phyloP scores from a whole-genome alignment of 2,888 invertebrate genomes.

The Nymphalis c-album region DNA sequence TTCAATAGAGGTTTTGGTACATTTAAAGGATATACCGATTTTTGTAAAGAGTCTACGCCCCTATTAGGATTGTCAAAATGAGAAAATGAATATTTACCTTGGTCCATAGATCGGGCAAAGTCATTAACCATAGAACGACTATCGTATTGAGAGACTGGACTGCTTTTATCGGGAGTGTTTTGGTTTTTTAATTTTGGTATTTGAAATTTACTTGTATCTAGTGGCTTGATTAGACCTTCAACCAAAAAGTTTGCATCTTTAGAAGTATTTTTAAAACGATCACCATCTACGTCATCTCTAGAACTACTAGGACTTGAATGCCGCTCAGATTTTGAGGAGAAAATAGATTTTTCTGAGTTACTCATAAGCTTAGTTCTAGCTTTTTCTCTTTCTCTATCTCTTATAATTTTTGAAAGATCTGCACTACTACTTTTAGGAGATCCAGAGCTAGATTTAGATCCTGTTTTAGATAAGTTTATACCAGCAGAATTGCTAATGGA shows the following conservation, averaged over 20 bases:
- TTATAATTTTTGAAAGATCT: constrained; percentile 80
- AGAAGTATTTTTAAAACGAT: constrained; percentile 82
- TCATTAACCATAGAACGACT: constrained; percentile 73
- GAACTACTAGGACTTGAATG: constrained; percentile 85
- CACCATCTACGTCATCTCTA: constrained; percentile 84
- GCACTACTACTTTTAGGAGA: constrained; percentile 83
- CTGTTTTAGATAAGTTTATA: constrained; percentile 73
- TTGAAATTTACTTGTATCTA: constrained; percentile 91
- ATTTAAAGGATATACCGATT: constrained; percentile 71
- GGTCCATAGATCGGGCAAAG: constrained; percentile 68
- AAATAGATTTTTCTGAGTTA: constrained; percentile 84
- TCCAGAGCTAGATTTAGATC: constrained; percentile 78
- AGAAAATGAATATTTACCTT: constrained; percentile 71
- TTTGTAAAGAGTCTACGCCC: constrained; percentile 64
- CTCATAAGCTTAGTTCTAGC: constrained; percentile 82
- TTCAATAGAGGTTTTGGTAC: constrained; percentile 74
- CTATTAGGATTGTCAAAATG: constrained; percentile 70
- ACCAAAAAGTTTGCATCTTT: constrained; percentile 85
- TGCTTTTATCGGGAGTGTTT: constrained; percentile 73
- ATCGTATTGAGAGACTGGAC: constrained; percentile 68
- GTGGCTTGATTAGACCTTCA: constrained; percentile 88
- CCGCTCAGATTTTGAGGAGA: constrained; percentile 82
- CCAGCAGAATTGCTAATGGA: constrained; percentile 67
- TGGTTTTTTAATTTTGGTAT: constrained; percentile 88
- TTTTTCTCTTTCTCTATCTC: constrained; percentile 63